Conservation (phyloP, 2,113 vertebrate genomes). For the Mus spicilegus region DNA sequence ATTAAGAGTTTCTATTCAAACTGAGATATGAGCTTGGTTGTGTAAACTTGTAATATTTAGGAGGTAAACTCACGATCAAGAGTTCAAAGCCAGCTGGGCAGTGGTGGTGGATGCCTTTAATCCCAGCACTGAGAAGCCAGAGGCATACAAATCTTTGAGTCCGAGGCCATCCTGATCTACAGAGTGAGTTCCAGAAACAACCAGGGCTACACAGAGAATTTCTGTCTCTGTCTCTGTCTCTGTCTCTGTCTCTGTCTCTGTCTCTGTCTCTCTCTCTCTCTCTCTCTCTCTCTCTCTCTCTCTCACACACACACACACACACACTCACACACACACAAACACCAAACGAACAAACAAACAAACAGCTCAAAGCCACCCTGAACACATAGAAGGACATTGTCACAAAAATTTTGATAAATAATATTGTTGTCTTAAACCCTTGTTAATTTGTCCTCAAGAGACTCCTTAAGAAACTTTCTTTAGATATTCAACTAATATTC, state of each 20-base stretch:
- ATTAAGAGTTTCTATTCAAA: constrained; percentile 28
- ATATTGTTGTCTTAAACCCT: background rate
- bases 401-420: background rate
- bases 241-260: no score
- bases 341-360: no score
- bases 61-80: background rate
- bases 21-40: constrained; percentile 14
- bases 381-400: background rate
- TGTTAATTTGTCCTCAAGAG: constrained; percentile 47
- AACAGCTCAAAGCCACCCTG: background rate
- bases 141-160: background rate
- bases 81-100: background rate
- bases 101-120: background rate
- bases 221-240: background rate
- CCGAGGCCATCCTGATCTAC: background rate
- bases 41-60: background rate
- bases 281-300: no score
- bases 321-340: no score
- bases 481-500: background rate
- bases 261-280: no score
- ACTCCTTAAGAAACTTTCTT: constrained; percentile 43
- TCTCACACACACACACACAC: no score
- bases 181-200: background rate
- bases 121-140: background rate
- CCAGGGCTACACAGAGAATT: background rate